Base-by-base conservation (phyloP, 2,797 vertebrate genomes). In the Scolopax rusticola region DNA sequence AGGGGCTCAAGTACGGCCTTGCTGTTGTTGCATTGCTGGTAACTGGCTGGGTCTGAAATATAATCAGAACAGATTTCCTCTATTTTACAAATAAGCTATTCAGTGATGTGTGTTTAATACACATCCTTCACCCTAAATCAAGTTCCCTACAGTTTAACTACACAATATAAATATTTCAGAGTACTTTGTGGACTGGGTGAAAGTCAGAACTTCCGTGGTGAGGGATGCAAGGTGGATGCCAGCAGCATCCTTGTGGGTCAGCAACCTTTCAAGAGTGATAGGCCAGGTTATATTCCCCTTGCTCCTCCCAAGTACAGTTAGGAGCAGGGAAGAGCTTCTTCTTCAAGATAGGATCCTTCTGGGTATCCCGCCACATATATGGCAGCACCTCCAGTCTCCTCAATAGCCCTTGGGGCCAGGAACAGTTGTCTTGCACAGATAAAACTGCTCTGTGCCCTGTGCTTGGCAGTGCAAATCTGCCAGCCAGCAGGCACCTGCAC, bases 61-160 rank as follows among this genome's bases (percentile, higher is more conserved):
- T 57, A 57, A 45, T 79, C 50, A 41, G 40, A 86, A 68, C 32
- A 38, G 30, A 51, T 89, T 89, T 91, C 17, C 48, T 73, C 21
- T 81, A 51, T 80, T 93, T 84, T 90, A 94, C 32, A 92, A 92
- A 88, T 56, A 40, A 84, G 30, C 21, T 89, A 30, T 71, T 77
- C 24, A 23, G 24, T 85, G 19, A 75, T n/a, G 16, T 40, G 53
- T 77, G 36, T 73, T 91, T 79, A 71, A 63, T 71, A 71, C 1
- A 33, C 3, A 17, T 40, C 17, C 45, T 94, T 76, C 56, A 32
- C 17, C 33, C 47, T 75, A 70, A 41, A 60, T 77, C 38, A 63
- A n/a, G 23, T 56, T 36, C 30, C 20, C 28, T 81, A 25, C 38
- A 61, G 32, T 64, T 79, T 48, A 90, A 81, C 38, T 65, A 51